A percentile compares a stretch with the other conserved stretches of the same genome.
Evolutionary conservation across 2,113 vertebrate species (phyloP).

Genomic region (Platysteira castanea): DNA sequence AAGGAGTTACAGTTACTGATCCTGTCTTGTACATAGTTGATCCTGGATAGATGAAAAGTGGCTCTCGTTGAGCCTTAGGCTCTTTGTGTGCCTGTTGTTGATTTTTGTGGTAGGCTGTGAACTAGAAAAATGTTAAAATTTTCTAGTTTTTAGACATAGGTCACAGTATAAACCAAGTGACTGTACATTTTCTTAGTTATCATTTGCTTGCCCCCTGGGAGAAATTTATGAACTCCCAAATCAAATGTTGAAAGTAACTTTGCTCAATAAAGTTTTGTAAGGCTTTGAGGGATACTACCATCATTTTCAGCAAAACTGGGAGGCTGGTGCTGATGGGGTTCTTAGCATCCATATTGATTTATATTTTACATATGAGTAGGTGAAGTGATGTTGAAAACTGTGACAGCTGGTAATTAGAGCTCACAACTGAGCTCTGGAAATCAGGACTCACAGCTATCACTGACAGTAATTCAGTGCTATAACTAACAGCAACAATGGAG

Average conservation of each 20-base stretch:
- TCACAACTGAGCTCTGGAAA: slow-evolving; percentile 25
- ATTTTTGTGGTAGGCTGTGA: background rate
- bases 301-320: background rate
- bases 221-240: background rate
- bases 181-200: background rate
- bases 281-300: background rate
- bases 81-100: background rate
- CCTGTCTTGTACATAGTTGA: background rate
- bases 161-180: background rate
- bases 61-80: background rate
- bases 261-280: background rate
- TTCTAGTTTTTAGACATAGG: background rate
- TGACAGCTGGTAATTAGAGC: slow-evolving; percentile 42
- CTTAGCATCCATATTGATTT: background rate
- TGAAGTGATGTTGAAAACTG: slow-evolving; percentile 32
- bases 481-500: background rate
- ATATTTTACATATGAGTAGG: slow-evolving; percentile 9
- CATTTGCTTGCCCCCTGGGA: background rate
- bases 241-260: background rate
- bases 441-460: background rate
- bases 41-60: background rate
- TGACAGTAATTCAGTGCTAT: background rate
- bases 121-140: background rate
- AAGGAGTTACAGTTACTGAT: background rate
- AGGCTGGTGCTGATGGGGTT: background rate